These are phyloP conservation scores for Danionella dracula DNA, from an alignment of 2,797 vertebrate genomes.

Conservation along the genomic window DNA sequence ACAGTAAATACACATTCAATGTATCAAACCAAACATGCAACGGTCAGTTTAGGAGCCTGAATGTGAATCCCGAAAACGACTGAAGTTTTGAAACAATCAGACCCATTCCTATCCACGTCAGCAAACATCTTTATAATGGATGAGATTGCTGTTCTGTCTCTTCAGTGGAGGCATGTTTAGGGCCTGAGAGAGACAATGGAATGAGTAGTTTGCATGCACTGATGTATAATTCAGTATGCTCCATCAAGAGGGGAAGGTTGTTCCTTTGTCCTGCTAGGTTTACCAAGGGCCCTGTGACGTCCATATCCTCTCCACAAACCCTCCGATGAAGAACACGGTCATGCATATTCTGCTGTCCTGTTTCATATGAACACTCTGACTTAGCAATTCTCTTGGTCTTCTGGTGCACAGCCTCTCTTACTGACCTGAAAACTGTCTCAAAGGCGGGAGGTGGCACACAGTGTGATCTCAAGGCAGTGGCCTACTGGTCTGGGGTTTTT, in stretches of 20 bases:
- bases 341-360: not conserved
- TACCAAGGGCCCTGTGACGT: constrained; percentile 32
- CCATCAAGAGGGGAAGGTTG: constrained; percentile 48
- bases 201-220: constrained; percentile 49
- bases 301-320: constrained; percentile 18
- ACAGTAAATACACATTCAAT: not conserved
- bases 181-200: constrained; percentile 51
- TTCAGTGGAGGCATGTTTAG: constrained; percentile 37
- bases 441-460: constrained; percentile 11
- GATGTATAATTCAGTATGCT: constrained; percentile 67
- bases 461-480: constrained; percentile 47
- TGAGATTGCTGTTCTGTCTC: constrained; percentile 48
- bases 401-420: not conserved
- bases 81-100: not conserved
- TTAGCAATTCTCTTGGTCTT: not conserved
- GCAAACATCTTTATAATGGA: constrained; percentile 62
- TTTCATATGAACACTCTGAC: constrained; percentile 18
- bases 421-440: constrained; percentile 29
- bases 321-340: constrained; percentile 6
- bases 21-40: constrained; percentile 5
- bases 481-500: constrained; percentile 17
- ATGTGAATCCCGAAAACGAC: constrained; percentile 32
- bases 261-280: constrained; percentile 45
- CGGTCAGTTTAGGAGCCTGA: constrained; percentile 12
- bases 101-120: constrained; percentile 37